These are phyloP conservation scores for Oscheius sp. DNA, from an alignment of 2,888 invertebrate species.

Conservation along the genomic window DNA sequence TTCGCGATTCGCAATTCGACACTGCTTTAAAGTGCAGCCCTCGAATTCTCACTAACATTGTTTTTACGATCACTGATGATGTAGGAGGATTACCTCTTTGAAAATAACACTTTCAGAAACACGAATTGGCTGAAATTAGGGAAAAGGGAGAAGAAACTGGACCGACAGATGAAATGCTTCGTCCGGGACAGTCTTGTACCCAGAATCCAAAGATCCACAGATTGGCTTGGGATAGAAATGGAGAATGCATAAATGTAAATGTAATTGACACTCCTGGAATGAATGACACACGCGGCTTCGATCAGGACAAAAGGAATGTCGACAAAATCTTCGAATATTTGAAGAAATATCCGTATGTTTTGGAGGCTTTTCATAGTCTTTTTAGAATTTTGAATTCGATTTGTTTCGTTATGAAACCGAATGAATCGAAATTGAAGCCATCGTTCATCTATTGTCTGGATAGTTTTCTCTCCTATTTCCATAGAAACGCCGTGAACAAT, in stretches of 20 bases:
- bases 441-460: conserved; percentile 52
- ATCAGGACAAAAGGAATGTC: conserved; percentile 9
- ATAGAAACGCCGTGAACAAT: conserved; percentile 49
- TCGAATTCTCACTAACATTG: no score
- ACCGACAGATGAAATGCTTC: not conserved
- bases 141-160: no score
- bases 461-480: conserved; percentile 50
- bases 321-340: conserved; percentile 1
- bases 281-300: not conserved
- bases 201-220: not conserved
- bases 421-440: conserved; percentile 33
- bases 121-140: no score
- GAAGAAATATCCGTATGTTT: no score
- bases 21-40: not conserved
- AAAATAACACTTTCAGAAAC: no score
- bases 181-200: not conserved
- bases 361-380: no score
- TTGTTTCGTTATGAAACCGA: conserved; percentile 46
- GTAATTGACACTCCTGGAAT: conserved; percentile 25
- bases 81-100: no score
- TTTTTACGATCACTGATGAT: no score
- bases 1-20: not conserved
- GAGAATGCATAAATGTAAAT: not conserved
- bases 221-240: not conserved
- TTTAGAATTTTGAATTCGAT: conserved; percentile 37